Conservation (phyloP, 1,140 invertebrate genomes). For the Metopolophium dirhodum region DNA sequence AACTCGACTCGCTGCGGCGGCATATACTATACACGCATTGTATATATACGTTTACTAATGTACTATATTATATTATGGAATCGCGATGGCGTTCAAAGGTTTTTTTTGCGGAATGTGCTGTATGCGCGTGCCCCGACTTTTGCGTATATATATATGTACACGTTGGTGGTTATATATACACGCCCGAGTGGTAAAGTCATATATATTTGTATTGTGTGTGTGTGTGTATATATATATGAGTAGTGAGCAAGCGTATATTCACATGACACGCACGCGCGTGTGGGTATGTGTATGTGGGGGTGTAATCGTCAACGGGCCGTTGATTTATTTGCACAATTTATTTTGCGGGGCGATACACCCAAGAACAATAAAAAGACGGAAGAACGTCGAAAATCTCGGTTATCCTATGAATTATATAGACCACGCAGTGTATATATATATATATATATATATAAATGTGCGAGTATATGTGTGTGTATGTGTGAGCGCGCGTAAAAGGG, state of each 20-base stretch:
- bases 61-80: neutral
- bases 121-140: neutral
- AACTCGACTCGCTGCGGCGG: neutral
- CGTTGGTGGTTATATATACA: neutral
- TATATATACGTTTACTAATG: neutral
- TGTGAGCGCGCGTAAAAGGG: neutral
- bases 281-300: neutral
- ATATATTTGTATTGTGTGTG: neutral
- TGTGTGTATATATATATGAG: neutral
- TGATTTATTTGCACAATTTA: conserved; percentile 55
- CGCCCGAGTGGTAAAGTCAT: neutral
- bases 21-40: neutral
- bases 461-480: neutral
- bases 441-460: neutral
- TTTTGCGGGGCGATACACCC: conserved; percentile 39
- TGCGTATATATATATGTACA: neutral
- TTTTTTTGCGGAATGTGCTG: neutral
- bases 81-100: neutral
- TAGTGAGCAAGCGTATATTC: neutral
- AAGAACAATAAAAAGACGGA: conserved; percentile 57
- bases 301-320: conserved; percentile 5
- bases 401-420: conserved; percentile 55
- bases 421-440: neutral
- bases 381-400: conserved; percentile 54
- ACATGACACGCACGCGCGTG: neutral